Percentiles rank a stretch among this genome's conserved stretches.
phyloP scores from a whole-genome alignment of 1,140 invertebrate genomes.

The Aphis craccivora region DNA sequence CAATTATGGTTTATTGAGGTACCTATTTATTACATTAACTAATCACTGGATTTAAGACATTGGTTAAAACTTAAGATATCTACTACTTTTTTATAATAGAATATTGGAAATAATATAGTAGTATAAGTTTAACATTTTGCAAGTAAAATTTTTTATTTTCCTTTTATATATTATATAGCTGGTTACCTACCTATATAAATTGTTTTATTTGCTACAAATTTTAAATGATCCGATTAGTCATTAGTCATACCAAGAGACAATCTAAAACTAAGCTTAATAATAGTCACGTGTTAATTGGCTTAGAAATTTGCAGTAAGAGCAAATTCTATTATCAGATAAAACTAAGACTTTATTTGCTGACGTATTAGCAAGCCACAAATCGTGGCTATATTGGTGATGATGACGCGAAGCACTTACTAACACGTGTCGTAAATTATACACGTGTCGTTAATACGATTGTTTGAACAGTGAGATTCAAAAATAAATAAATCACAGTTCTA shows the following conservation, averaged over 20 bases:
- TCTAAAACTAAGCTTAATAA: background rate
- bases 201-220: background rate
- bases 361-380: slow-evolving; percentile 33
- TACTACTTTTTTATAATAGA: too few species aligned
- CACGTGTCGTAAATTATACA: slow-evolving; percentile 48
- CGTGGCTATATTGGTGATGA: background rate
- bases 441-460: slow-evolving; percentile 5
- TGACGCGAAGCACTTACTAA: background rate
- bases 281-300: slow-evolving; percentile 30
- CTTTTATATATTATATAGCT: background rate
- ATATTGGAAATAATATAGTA: too few species aligned
- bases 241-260: background rate
- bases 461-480: background rate
- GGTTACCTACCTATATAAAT: background rate
- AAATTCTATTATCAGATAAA: background rate
- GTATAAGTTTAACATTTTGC: background rate
- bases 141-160: too few species aligned
- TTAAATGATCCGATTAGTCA: background rate
- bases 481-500: background rate
- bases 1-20: background rate
- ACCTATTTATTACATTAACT: background rate
- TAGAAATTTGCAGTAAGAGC: too few species aligned
- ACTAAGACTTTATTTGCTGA: slow-evolving; percentile 6
- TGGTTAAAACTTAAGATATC: background rate
- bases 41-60: background rate